Evolutionary conservation across 2,113 vertebrate species (phyloP).

Genomic region (Columba livia): DNA sequence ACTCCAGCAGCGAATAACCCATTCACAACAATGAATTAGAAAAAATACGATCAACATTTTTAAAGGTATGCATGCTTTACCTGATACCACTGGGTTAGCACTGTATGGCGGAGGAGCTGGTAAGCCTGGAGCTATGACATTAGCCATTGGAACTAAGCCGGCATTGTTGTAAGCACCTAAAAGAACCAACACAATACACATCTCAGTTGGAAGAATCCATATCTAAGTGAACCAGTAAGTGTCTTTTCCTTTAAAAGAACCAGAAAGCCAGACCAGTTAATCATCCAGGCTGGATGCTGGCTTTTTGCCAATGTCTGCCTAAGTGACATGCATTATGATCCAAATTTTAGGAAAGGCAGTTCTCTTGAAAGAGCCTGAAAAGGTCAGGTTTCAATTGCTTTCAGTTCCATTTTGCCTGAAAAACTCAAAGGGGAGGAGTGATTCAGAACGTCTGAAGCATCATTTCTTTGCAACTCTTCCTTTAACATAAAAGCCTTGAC

Average conservation of each 20-base stretch:
- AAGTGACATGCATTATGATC: background rate
- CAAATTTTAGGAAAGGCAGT: background rate
- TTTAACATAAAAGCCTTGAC: background rate
- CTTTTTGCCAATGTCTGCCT: background rate
- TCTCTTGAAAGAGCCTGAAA: background rate
- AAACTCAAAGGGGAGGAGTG: background rate
- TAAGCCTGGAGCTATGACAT: conserved; percentile 88
- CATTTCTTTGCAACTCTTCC: background rate
- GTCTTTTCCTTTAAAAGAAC: background rate
- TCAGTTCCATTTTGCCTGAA: background rate
- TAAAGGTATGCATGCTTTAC: conserved; percentile 73
- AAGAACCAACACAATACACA: conserved; percentile 38
- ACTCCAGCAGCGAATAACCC: background rate
- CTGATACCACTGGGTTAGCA: conserved; percentile 85
- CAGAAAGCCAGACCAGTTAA: background rate
- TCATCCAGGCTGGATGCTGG: background rate
- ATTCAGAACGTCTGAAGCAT: background rate
- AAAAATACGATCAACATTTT: background rate
- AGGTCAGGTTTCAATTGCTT: background rate
- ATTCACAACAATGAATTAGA: background rate
- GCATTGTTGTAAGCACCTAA: conserved; percentile 97
- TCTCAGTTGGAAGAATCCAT: background rate
- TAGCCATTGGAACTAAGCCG: conserved; percentile 90
- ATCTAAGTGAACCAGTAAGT: background rate
- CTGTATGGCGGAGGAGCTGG: conserved; percentile 87